Evolutionary conservation across 2,113 vertebrate species (phyloP), one percentile per base, ranked within the genome.

Genomic region (Perognathus longimembris): DNA sequence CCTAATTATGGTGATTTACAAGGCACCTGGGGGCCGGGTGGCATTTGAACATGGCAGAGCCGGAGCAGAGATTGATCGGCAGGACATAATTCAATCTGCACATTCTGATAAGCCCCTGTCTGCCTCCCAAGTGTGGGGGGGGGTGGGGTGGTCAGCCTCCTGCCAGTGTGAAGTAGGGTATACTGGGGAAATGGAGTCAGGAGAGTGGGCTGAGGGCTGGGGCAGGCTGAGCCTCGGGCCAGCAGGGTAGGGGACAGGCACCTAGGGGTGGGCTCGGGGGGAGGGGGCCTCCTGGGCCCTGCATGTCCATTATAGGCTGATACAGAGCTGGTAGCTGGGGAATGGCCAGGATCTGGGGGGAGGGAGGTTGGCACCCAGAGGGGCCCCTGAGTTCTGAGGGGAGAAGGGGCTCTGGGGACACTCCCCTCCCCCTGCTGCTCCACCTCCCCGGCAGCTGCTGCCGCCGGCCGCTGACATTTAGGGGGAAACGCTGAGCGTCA

Each of bases 1-100:
- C 97, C 96, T 98, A 97, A 98, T 98, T 97, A 98, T 94, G 96
- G 97, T 98, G 97, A 98, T 98, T 97, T 97, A 97, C 95, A 90
- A 89, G 92, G 95, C 96, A 97, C 97, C 97, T 98, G 96, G 98
- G 97, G 97, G 97, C 96, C 28, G 94, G 97, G 95, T 97, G 97
- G 95, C 97, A 97, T 97, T 97, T 98, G 96, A 97, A 85, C 95
- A 85, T 63, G 26, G 82, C 75, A 0, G 89, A 95, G 95, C 69
- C 89, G 79, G 95, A 78, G 93, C 93, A 87, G 94, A 97, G 97
- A 97, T 91, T 92, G 97, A 98, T 97, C 93, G 92, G 95, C 93
- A 38, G 95, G 45, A 86, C 64, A 1, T 94, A 92, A 96, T 94
- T 97, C 96, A 87, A 11, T 91, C 74, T 79, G 85, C 77, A 63